Conservation (phyloP, 2,113 vertebrate species). For the Silurus glanis region DNA sequence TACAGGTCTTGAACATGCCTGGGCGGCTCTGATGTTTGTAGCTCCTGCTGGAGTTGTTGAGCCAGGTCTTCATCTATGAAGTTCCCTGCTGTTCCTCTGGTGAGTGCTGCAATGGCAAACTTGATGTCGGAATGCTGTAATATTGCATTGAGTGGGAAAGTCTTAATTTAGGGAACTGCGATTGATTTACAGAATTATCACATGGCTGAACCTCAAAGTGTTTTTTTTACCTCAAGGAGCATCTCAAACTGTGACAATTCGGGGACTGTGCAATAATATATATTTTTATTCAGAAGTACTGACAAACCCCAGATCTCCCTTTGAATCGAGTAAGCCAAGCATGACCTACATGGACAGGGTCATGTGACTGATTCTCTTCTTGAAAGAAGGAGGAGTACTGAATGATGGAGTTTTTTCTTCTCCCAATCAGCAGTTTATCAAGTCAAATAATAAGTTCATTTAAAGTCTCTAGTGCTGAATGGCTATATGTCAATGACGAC, state of each 20-base stretch:
- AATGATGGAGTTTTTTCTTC: background rate
- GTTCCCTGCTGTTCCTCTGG: background rate
- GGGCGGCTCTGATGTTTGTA: background rate
- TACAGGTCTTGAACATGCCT: background rate
- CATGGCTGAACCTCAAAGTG: background rate
- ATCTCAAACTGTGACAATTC: background rate
- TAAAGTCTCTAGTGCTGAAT: background rate
- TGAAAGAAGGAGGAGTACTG: conserved; percentile 1
- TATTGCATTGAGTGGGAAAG: background rate
- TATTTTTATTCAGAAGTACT: background rate
- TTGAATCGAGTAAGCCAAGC: background rate
- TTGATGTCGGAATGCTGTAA: conserved; percentile 2
- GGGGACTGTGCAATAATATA: background rate
- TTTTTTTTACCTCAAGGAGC: background rate
- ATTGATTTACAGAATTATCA: background rate
- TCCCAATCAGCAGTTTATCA: conserved; percentile 22
- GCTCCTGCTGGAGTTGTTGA: background rate
- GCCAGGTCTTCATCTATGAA: background rate
- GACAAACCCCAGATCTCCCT: background rate
- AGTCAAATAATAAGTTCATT: conserved; percentile 7
- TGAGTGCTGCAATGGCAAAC: background rate
- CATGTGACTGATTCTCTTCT: background rate
- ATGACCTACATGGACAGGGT: background rate
- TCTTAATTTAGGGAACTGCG: background rate
- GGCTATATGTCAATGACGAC: background rate